Conservation (phyloP, 2,888 invertebrate genomes). For the Hyposoter dolosus region DNA sequence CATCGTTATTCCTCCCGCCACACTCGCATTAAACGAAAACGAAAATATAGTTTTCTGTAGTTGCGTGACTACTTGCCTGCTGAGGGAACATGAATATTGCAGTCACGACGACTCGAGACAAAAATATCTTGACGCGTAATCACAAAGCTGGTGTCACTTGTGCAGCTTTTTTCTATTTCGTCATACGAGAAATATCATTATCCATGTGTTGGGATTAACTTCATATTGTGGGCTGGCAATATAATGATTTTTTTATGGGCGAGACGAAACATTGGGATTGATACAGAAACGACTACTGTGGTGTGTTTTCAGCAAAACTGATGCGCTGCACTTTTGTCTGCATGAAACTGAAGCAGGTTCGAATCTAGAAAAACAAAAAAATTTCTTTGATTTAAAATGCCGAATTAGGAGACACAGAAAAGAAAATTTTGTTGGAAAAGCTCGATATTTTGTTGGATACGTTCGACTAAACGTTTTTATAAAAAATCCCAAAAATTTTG, state of each 20-base stretch:
- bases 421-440: too few relatives aligned
- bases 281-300: not conserved
- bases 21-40: not conserved
- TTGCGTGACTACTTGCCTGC: too few relatives aligned
- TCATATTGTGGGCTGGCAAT: not conserved
- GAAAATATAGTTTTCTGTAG: not conserved
- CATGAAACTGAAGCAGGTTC: too few relatives aligned
- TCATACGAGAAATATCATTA: not conserved
- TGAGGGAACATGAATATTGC: too few relatives aligned
- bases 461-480: too few relatives aligned
- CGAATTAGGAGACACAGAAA: too few relatives aligned
- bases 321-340: too few relatives aligned
- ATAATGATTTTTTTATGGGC: not conserved
- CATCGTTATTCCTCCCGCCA: conserved; percentile 19
- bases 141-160: not conserved
- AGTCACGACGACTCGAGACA: not conserved
- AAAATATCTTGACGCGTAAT: not conserved
- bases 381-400: too few relatives aligned
- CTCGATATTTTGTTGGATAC: too few relatives aligned
- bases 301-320: not conserved
- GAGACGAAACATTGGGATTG: too few relatives aligned
- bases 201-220: not conserved
- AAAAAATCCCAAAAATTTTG: too few relatives aligned
- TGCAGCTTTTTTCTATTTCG: not conserved
- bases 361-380: too few relatives aligned